phyloP scores from a whole-genome alignment of 2,888 invertebrate genomes.

The Lycia hirtaria region DNA sequence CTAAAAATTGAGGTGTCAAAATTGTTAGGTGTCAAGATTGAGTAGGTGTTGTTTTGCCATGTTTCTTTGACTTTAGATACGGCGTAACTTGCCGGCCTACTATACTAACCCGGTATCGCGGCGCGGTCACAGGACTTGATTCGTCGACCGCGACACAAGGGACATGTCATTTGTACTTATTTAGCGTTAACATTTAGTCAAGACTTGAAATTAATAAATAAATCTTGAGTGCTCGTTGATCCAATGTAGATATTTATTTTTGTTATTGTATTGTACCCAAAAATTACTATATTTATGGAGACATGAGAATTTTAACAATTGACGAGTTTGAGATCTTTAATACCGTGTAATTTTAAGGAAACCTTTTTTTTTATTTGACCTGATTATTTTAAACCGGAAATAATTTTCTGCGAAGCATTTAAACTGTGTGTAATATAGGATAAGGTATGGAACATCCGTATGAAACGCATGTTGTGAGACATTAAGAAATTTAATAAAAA shows the following conservation, averaged over 20 bases:
- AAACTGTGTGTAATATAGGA: conserved; percentile 70
- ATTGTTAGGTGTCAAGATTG: no score
- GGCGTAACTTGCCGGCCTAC: conserved; percentile 48
- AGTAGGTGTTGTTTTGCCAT: conserved; percentile 1
- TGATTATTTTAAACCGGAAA: conserved; percentile 49
- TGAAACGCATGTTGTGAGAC: conserved; percentile 53
- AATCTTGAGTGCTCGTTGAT: conserved; percentile 76
- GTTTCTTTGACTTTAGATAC: conserved; percentile 27
- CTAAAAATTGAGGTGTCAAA: no score
- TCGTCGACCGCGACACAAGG: conserved; percentile 41
- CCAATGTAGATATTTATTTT: conserved; percentile 85
- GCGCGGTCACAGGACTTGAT: conserved; percentile 12
- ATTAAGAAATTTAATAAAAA: conserved; percentile 42
- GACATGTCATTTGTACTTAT: conserved; percentile 79
- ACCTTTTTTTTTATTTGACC: conserved; percentile 36
- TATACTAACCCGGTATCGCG: conserved; percentile 33
- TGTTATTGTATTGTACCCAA: conserved; percentile 82
- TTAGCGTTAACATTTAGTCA: conserved; percentile 79
- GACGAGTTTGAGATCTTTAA: conserved; percentile 45
- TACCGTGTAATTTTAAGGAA: conserved; percentile 42
- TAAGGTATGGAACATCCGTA: conserved; percentile 54
- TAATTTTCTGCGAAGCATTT: conserved; percentile 72
- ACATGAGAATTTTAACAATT: conserved; percentile 62
- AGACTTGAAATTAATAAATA: conserved; percentile 71
- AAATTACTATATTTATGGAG: conserved; percentile 79